phyloP scores from a whole-genome alignment of 2,113 vertebrate species.

The Microtus richardsoni region DNA sequence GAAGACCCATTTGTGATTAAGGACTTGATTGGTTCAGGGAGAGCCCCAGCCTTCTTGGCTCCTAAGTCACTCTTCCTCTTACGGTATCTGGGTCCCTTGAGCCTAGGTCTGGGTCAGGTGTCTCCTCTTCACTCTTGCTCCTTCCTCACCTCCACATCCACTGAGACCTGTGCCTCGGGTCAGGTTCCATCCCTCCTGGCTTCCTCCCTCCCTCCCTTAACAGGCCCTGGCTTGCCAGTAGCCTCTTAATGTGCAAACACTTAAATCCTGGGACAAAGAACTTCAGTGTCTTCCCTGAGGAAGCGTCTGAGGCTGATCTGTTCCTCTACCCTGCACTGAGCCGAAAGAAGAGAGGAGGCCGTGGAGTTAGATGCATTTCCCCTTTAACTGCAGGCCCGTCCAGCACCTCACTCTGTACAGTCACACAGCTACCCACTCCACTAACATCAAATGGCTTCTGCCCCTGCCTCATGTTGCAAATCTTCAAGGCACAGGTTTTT shows the following conservation, averaged over 20 bases:
- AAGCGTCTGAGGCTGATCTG: background rate
- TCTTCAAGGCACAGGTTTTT: fast-evolving
- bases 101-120: background rate
- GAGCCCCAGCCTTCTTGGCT: background rate
- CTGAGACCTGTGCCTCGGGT: background rate
- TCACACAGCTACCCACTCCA: background rate
- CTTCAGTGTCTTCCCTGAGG: background rate
- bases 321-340: background rate
- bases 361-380: background rate
- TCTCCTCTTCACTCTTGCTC: background rate
- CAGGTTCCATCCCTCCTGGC: background rate
- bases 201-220: background rate
- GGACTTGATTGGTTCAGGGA: background rate
- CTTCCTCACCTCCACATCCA: background rate
- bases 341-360: background rate
- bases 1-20: background rate
- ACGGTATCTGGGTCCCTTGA: background rate
- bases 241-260: no score
- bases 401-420: background rate
- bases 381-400: background rate
- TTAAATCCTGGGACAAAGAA: background rate
- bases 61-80: background rate
- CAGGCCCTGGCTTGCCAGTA: background rate
- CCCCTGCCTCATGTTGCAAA: background rate
- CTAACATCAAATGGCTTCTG: background rate